A percentile compares a stretch with the other conserved stretches of the same genome.
Conservation (phyloP, 2,113 vertebrate genomes). For the Leptocoma aspasia region DNA sequence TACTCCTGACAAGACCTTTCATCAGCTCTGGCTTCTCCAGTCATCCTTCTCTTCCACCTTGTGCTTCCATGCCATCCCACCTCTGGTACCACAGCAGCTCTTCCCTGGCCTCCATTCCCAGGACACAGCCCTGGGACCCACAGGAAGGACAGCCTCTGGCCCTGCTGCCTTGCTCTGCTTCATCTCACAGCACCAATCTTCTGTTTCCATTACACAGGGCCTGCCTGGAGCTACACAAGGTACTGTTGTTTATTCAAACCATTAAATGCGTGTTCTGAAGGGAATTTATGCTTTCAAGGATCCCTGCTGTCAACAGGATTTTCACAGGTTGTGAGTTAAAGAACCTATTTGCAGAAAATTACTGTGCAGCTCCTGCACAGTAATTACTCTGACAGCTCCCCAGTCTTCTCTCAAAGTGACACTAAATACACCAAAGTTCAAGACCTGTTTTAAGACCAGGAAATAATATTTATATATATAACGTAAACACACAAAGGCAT, state of each 20-base stretch:
- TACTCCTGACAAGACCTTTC: not conserved
- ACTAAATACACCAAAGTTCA: not conserved
- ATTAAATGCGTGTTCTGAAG: not conserved
- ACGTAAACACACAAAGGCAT: not conserved
- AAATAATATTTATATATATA: not conserved
- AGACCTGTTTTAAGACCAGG: not conserved
- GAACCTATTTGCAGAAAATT: not conserved
- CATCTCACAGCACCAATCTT: not conserved
- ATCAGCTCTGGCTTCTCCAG: not conserved
- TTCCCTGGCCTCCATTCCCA: accelerated
- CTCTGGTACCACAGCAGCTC: not conserved
- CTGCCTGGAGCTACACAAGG: not conserved
- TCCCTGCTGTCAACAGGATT: not conserved
- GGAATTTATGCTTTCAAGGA: not conserved
- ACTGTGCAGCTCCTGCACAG: not conserved
- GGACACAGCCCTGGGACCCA: not conserved
- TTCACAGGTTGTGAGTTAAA: not conserved
- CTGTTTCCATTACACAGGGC: not conserved
- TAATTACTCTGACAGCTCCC: not conserved
- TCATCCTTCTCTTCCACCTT: not conserved
- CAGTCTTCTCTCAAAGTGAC: not conserved
- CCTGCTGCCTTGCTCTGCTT: not conserved
- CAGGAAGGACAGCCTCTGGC: too few species aligned
- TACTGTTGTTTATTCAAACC: not conserved
- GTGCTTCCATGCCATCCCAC: not conserved